A percentile compares a stretch with the other conserved stretches of the same genome.
Conservation (phyloP, 2,113 vertebrate genomes). For the Chaetodon auriga region DNA sequence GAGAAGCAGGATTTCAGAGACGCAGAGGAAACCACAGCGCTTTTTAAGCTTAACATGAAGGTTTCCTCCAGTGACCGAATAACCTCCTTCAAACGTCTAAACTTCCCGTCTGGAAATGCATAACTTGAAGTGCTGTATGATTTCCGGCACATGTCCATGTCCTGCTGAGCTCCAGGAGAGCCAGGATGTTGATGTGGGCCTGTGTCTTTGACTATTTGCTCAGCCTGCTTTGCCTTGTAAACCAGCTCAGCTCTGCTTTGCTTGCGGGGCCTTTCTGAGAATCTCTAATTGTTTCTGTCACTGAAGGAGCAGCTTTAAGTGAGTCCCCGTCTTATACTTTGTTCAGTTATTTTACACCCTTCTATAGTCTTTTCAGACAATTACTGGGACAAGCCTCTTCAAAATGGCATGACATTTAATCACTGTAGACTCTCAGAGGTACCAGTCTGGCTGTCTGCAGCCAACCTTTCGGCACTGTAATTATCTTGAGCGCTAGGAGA, state of each 20-base stretch:
- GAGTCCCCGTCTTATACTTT: constrained; percentile 33
- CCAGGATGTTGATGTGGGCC: background rate
- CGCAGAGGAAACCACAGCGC: background rate
- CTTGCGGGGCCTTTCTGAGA: background rate
- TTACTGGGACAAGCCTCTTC: constrained; percentile 63
- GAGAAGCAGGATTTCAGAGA: background rate
- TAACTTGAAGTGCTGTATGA: constrained; percentile 15
- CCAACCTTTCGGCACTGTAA: constrained; percentile 64
- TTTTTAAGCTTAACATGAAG: background rate
- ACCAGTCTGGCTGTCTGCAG: constrained; percentile 60
- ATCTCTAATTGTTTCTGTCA: constrained; percentile 58
- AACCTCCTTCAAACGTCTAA: background rate
- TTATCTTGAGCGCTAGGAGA: constrained; percentile 58
- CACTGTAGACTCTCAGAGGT: constrained; percentile 71
- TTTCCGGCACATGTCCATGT: background rate
- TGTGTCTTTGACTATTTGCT: constrained; percentile 27
- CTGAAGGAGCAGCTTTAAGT: constrained; percentile 39
- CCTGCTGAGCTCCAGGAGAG: constrained; percentile 3
- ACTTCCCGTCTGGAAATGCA: constrained; percentile 6
- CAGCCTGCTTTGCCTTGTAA: constrained; percentile 51
- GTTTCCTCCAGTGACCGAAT: constrained; percentile 2
- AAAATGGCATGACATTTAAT: constrained; percentile 75
- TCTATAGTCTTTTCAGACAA: constrained; percentile 57
- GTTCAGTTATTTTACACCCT: constrained; percentile 56
- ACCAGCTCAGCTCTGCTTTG: constrained; percentile 14